Evolutionary conservation across 2,888 invertebrate species (phyloP).

Genomic region (Microplitis manilae): DNA sequence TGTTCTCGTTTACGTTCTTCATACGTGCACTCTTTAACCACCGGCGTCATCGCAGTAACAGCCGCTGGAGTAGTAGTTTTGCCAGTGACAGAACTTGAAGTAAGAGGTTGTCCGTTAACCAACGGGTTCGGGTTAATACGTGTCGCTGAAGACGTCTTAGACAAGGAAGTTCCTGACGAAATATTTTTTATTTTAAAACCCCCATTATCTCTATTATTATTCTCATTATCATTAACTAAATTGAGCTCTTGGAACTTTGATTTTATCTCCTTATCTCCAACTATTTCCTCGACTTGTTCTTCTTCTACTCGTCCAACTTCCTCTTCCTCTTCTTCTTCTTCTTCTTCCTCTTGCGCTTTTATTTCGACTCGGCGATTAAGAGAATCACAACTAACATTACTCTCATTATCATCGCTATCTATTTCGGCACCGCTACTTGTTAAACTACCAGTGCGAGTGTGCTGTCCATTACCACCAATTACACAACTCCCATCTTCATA

Average conservation of each 20-base stretch:
- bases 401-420: conserved; percentile 82
- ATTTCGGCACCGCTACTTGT: conserved; percentile 78
- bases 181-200: conserved; percentile 42
- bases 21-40: conserved; percentile 80
- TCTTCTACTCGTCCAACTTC: conserved; percentile 65
- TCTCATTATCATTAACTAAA: conserved; percentile 48
- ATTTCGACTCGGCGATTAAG: conserved; percentile 75
- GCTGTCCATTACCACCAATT: conserved; percentile 47
- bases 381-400: conserved; percentile 87
- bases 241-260: neutral
- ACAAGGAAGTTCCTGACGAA: conserved; percentile 54
- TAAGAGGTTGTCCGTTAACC: conserved; percentile 46
- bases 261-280: conserved; percentile 54
- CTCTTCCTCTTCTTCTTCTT: too few relatives aligned
- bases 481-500: neutral
- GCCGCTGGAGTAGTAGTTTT: too few relatives aligned
- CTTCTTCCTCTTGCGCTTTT: conserved; percentile 8
- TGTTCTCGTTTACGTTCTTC: conserved; percentile 77
- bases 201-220: neutral
- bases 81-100: conserved; percentile 56
- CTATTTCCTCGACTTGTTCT: conserved; percentile 12
- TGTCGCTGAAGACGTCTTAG: conserved; percentile 62
- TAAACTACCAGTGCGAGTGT: conserved; percentile 74
- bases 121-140: conserved; percentile 55
- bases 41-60: conserved; percentile 60